These are phyloP conservation scores for Centropus unirufus DNA, from an alignment of 2,113 vertebrate species.

Conservation along the genomic window DNA sequence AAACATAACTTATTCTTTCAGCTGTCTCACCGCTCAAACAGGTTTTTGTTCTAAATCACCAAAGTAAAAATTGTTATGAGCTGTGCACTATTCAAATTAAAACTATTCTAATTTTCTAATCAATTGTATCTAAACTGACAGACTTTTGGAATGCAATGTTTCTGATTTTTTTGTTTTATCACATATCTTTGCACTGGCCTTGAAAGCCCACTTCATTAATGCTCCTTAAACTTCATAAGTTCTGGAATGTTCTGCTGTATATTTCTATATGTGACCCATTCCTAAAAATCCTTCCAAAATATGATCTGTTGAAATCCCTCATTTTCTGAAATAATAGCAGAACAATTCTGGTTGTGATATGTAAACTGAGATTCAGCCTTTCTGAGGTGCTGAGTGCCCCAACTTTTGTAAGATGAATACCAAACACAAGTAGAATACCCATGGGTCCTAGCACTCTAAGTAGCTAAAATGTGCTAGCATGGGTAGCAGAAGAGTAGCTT, in stretches of 20 bases:
- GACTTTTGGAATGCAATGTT: background rate
- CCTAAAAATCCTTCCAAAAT: background rate
- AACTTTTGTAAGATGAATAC: background rate
- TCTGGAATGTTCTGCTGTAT: background rate
- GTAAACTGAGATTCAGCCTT: background rate
- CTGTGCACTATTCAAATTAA: background rate
- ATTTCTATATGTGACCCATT: background rate
- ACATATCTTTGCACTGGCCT: background rate
- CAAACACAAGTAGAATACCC: background rate
- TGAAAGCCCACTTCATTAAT: background rate
- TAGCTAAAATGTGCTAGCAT: background rate
- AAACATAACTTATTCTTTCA: background rate
- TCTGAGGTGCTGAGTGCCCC: background rate
- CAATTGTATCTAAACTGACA: background rate
- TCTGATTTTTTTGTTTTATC: background rate
- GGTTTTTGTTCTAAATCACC: background rate
- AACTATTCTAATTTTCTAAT: background rate
- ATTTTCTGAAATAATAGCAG: background rate
- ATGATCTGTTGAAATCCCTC: background rate
- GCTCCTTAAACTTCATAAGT: background rate
- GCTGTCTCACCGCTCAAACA: rapidly evolving
- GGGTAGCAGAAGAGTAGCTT: background rate
- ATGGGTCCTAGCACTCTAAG: background rate
- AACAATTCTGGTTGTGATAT: background rate
- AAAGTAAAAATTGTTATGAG: background rate